These are phyloP conservation scores for Tipula confusa DNA, from an alignment of 2,888 invertebrate species.

Conservation along the genomic window DNA sequence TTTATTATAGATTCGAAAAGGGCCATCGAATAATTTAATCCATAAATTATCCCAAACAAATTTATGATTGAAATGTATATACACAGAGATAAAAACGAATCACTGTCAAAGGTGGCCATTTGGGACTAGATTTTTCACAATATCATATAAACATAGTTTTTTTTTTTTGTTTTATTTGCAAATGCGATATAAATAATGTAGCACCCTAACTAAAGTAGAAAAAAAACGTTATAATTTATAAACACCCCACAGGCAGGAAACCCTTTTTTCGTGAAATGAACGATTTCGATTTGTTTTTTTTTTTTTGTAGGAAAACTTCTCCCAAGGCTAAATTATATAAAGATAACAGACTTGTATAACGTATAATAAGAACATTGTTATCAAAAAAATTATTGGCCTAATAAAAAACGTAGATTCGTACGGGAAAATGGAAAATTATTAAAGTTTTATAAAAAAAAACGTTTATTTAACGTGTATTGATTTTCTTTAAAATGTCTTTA, in stretches of 20 bases:
- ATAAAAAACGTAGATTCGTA: background rate
- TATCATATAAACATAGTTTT: background rate
- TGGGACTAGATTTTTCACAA: background rate
- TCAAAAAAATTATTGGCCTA: background rate
- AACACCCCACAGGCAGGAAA: background rate
- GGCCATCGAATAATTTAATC: background rate
- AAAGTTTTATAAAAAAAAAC: too few species aligned
- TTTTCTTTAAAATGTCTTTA: too few species aligned
- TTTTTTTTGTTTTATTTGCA: background rate
- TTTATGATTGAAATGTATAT: background rate
- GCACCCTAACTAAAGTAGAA: background rate
- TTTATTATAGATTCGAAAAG: background rate
- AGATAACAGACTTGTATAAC: background rate
- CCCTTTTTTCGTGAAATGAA: background rate
- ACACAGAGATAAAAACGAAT: background rate
- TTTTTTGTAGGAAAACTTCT: background rate
- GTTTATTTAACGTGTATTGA: too few species aligned
- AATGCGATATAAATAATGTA: background rate
- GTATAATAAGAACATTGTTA: background rate
- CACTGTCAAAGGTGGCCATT: background rate
- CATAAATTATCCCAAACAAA: background rate
- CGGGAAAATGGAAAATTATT: background rate
- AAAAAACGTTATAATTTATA: background rate
- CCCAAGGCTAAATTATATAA: background rate
- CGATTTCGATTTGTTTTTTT: background rate